Evolutionary conservation across 2,113 vertebrate species (phyloP).

Genomic region (Pontoporia blainvillei): DNA sequence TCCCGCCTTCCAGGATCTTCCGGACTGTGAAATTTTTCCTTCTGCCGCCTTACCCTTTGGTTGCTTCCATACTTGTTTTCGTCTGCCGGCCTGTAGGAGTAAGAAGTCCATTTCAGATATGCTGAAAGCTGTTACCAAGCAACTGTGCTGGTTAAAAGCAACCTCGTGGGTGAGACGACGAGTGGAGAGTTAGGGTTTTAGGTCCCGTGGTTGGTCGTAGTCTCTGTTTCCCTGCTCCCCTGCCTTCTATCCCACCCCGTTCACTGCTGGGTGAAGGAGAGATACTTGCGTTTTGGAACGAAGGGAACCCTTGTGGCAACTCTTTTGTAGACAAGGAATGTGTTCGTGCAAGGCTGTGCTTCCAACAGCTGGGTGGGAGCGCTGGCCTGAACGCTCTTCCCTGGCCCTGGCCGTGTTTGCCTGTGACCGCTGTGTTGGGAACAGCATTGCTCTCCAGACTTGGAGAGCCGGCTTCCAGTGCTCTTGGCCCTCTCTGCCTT

Average conservation of each 20-base stretch:
- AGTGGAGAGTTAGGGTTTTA: neutral
- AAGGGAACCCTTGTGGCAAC: neutral
- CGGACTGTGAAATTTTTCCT: neutral
- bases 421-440: neutral
- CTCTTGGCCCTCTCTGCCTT: neutral
- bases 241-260: accelerated
- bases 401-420: too few relatives aligned
- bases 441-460: neutral
- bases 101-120: neutral
- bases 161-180: neutral
- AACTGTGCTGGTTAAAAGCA: neutral
- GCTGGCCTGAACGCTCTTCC: accelerated
- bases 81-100: neutral
- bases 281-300: neutral
- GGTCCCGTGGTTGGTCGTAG: neutral
- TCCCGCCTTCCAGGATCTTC: neutral
- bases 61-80: neutral
- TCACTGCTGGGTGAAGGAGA: neutral
- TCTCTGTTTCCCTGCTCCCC: too few relatives aligned
- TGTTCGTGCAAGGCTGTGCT: accelerated
- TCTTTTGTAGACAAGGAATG: neutral
- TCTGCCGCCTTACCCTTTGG: neutral
- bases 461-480: neutral
- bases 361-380: too few relatives aligned
- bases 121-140: neutral